Evolutionary conservation across 2,797 vertebrate species (phyloP), one percentile per base, ranked within the genome.

Genomic region (Okamejei kenojei): DNA sequence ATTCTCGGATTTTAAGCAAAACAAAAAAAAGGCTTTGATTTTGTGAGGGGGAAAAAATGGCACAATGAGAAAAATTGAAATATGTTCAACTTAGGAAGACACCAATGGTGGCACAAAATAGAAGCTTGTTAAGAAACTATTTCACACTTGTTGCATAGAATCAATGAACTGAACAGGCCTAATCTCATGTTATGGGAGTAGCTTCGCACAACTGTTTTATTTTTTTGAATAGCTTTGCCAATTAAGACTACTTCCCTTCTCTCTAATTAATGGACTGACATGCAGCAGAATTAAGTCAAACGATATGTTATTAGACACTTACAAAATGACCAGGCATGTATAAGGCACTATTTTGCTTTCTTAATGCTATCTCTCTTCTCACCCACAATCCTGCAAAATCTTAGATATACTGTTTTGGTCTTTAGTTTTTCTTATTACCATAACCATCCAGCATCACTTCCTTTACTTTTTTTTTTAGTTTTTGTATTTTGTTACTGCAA

Each of bases 111-210:
- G 97, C 97, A 97, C 97, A 93, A 65, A 73, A 96, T 97, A 95
- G 95, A 96, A 97, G 96, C 97, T 97, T 96, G 96, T 97, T 96
- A 94, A 96, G 95, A 94, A 96, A 97, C 96, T 96, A 96, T 96
- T 97, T 96, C 88, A 73, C 68, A 73, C 97, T 96, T 95, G 95
- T 97, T 97, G 97, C 97, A 97, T 97, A 97, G 97, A 97, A 95
- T 96, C 90, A 92, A 92, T 92, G 23, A 92, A 92, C 38, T 92
- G 71, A 76, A 92, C 38, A 92, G 90, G 90, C 68, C 90, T 54
- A 76, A 92, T 54, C 84, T 58, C 63, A 38, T 90, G 35, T 90
- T 68, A n/a, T 71, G 38, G 29, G 68, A 92, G 90, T 74, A 74
- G 71, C 90, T 92, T 92, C 71, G 74, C 90, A 92, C 90, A 76